These are phyloP conservation scores for Phanerotoma sp. DNA, from an alignment of 2,888 invertebrate genomes.

Conservation along the genomic window DNA sequence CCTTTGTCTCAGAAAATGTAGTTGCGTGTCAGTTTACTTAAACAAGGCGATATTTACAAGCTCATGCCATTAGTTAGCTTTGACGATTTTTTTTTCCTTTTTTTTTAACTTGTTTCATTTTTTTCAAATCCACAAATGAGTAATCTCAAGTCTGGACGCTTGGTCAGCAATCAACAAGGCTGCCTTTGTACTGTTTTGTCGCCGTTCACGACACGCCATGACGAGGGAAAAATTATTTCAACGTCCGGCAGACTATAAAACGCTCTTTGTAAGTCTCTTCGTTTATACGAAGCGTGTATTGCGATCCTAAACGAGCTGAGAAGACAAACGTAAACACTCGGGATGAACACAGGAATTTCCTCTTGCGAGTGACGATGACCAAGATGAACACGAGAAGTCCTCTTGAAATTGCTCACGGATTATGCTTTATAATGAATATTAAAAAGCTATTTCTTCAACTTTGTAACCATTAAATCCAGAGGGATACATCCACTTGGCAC, in stretches of 20 bases:
- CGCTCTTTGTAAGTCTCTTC: constrained; percentile 47
- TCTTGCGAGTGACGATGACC: too few relatives aligned
- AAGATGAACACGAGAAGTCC: constrained; percentile 25
- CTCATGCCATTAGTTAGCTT: constrained; percentile 2
- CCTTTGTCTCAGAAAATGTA: too few relatives aligned
- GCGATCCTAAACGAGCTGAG: constrained; percentile 20
- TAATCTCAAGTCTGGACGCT: constrained; percentile 17
- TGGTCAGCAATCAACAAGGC: constrained; percentile 52
- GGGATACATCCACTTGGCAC: constrained; percentile 12
- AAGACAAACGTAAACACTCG: constrained; percentile 55
- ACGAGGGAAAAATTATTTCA: constrained; percentile 46
- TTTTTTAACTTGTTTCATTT: constrained; percentile 8
- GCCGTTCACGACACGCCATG: constrained; percentile 47
- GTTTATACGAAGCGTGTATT: too few relatives aligned
- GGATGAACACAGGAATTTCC: constrained; percentile 17
- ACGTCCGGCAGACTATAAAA: constrained; percentile 53
- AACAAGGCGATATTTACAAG: neutral
- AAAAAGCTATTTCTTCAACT: neutral
- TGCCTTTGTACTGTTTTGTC: constrained; percentile 55
- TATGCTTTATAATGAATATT: neutral
- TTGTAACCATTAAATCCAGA: neutral
- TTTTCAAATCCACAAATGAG: constrained; percentile 23
- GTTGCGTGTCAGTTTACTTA: neutral
- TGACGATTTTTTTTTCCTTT: constrained; percentile 8
- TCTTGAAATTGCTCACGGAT: constrained; percentile 15